phyloP scores from a whole-genome alignment of 2,797 vertebrate genomes.

The Periophthalmus magnuspinnatus region DNA sequence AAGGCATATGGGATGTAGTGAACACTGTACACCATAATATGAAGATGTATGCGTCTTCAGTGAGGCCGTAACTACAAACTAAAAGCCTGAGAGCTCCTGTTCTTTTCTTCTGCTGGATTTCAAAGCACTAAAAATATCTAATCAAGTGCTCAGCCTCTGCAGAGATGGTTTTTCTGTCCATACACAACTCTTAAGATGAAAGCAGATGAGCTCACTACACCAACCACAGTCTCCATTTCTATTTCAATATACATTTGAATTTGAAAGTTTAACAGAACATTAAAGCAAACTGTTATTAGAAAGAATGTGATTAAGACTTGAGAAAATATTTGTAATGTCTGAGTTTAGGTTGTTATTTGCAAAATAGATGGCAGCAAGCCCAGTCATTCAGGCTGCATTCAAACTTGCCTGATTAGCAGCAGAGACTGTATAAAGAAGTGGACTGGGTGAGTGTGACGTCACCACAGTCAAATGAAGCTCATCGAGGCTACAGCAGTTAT shows the following conservation, averaged over 20 bases:
- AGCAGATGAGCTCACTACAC: not conserved
- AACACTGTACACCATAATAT: not conserved
- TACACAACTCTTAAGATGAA: slow-evolving; percentile 2
- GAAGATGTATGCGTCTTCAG: not conserved
- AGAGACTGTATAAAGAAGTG: too few species aligned
- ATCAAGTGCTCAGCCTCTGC: not conserved
- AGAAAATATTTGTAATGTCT: not conserved
- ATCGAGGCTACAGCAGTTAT: too few species aligned
- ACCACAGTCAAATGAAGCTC: too few species aligned
- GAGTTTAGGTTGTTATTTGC: not conserved
- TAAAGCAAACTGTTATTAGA: not conserved
- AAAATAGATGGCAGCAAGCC: too few species aligned
- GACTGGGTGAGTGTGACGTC: too few species aligned
- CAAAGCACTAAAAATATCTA: slow-evolving; percentile 10
- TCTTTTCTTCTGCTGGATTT: slow-evolving; percentile 27
- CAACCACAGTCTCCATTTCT: too few species aligned
- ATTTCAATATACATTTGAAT: too few species aligned
- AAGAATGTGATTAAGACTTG: not conserved
- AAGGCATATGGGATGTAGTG: not conserved
- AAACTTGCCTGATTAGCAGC: too few species aligned
- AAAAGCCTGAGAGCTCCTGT: not conserved
- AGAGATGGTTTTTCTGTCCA: not conserved
- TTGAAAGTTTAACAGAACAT: not conserved
- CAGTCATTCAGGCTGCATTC: too few species aligned
- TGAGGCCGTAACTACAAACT: not conserved